Evolutionary conservation across 1,140 invertebrate genomes (phyloP), one percentile per base, ranked within the genome.

Genomic region (Zophobas morio): DNA sequence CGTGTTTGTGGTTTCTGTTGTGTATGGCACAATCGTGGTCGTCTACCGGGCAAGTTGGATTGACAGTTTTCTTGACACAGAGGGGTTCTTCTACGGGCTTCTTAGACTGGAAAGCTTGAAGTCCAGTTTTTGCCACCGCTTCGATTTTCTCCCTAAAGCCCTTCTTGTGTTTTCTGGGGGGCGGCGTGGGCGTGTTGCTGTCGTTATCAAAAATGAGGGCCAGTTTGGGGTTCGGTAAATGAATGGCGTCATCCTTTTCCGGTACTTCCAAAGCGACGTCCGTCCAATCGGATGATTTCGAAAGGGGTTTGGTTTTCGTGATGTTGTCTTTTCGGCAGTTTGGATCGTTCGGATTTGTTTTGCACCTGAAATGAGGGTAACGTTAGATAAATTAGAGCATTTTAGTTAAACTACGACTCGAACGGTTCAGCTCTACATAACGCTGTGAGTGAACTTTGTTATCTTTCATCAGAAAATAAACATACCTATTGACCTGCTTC

Each of bases 231-330:
- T 86, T 86, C 60, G 85, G 85, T 75, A 88, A 86, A 78, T 85
- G 80, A 20, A 79, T 76, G 57, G 76, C 81, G 39, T 82, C 82
- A 5, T 80, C 82, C 47, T 81, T 79, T 3, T 78, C 85, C 33
- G 88, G 87, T 42, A 89, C 89, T 83, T 89, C 88, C 53, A 90
- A 85, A 79, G 88, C 86, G 74, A 87, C 88, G 81, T 89, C 88
- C 32, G 88, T 89, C 89, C 89, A 90, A 79, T 90, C 89, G 74
- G 88, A 88, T 36, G 88, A 84, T 75, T 82, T 82, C 1, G 84
- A 82, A n/a, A 83, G 73, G 2, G 77, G 78, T 79, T 83, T 78
- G 0, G 82, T 80, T 74, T 78, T 79, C 40, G 75, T 78, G 6
- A 78, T 78, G 76, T 74, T 81, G 51, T 79, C 77, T 53, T 78